A percentile compares a stretch with the other conserved stretches of the same genome.
Conservation (phyloP, 2,113 vertebrate species). For the Alligator mississippiensis region DNA sequence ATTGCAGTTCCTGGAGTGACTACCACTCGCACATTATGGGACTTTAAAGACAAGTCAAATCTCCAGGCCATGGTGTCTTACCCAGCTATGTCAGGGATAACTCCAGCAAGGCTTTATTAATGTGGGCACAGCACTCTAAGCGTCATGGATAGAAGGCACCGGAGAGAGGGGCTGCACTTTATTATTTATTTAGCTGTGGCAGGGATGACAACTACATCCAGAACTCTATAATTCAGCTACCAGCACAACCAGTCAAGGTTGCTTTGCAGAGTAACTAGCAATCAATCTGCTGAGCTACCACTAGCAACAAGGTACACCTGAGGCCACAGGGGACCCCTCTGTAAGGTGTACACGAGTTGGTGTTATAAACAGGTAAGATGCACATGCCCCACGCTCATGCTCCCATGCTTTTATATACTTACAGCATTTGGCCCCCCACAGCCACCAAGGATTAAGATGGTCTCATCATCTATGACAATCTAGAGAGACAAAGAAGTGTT, state of each 20-base stretch:
- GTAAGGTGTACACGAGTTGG: neutral
- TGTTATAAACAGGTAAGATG: rapidly evolving
- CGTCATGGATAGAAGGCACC: neutral
- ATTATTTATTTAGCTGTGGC: constrained; percentile 24
- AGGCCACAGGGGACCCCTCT: neutral
- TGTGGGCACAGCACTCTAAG: neutral
- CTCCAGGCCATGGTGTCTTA: neutral
- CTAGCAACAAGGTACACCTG: rapidly evolving
- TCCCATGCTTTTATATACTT: constrained; percentile 64
- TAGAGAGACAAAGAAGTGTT: constrained; percentile 48
- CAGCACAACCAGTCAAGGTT: neutral
- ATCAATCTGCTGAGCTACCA: no score
- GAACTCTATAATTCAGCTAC: neutral
- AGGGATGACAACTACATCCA: neutral
- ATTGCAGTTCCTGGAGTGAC: neutral
- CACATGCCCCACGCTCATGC: rapidly evolving
- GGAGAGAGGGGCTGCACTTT: neutral
- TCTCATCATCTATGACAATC: constrained; percentile 94
- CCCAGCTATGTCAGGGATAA: neutral
- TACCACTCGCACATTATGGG: neutral
- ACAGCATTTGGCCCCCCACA: constrained; percentile 99
- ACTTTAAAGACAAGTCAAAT: neutral
- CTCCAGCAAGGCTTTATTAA: neutral
- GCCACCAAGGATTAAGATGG: constrained; percentile 94
- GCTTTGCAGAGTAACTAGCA: neutral